phyloP scores from a whole-genome alignment of 2,113 vertebrate genomes.

The Sceloporus undulatus region DNA sequence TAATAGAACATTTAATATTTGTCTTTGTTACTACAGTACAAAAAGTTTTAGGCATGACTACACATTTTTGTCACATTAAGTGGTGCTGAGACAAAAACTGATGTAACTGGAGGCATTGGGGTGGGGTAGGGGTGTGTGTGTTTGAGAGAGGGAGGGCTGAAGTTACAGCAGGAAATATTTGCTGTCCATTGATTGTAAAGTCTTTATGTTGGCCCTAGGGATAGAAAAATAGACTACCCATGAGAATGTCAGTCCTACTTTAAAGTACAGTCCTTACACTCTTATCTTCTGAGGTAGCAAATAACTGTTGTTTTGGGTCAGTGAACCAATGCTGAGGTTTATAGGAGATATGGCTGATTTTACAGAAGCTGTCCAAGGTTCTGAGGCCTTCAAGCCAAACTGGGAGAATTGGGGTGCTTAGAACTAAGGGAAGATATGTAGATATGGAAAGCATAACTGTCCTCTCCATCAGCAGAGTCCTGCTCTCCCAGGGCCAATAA shows the following conservation, averaged over 20 bases:
- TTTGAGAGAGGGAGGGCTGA: background rate
- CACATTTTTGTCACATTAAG: slow-evolving; percentile 46
- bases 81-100: slow-evolving; percentile 44
- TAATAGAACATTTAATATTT: slow-evolving; percentile 37
- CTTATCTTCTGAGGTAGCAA: background rate
- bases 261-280: background rate
- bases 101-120: slow-evolving; percentile 25
- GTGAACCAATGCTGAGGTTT: too few species aligned
- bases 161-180: background rate
- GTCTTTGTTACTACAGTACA: slow-evolving; percentile 42
- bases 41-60: slow-evolving; percentile 27
- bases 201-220: slow-evolving; percentile 32
- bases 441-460: too few species aligned
- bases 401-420: too few species aligned
- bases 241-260: slow-evolving; percentile 19
- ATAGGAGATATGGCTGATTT: too few species aligned
- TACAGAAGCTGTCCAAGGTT: too few species aligned
- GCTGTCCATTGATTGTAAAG: background rate
- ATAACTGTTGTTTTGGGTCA: background rate
- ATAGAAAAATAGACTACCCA: background rate
- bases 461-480: too few species aligned
- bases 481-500: too few species aligned
- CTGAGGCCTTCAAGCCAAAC: too few species aligned
- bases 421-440: too few species aligned
- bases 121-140: background rate